A percentile compares a stretch with the other conserved stretches of the same genome.
Conservation (phyloP, 2,113 vertebrate species). For the Neopipo cinnamomea region DNA sequence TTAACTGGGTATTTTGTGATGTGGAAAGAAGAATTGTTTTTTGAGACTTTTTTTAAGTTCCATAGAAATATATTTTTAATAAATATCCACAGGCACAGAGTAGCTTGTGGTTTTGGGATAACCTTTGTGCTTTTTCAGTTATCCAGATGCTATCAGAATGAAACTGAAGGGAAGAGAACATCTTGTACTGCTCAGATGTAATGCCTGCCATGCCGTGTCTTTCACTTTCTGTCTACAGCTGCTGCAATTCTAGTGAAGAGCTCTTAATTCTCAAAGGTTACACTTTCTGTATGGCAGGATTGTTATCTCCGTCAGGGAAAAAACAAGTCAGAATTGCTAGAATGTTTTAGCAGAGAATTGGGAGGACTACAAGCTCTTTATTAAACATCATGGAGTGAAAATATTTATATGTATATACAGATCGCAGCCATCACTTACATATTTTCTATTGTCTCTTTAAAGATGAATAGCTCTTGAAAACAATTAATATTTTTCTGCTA, state of each 20-base stretch:
- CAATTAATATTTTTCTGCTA: not conserved
- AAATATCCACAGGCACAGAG: not conserved
- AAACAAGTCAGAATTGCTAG: not conserved
- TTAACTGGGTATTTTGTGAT: not conserved
- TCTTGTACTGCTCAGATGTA: not conserved
- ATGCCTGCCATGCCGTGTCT: not conserved
- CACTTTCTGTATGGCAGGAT: not conserved
- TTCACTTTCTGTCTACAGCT: slow-evolving; percentile 66
- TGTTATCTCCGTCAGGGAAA: not conserved
- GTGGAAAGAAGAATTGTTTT: not conserved
- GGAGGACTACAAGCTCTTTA: not conserved
- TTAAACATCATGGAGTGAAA: not conserved
- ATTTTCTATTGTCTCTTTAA: not conserved
- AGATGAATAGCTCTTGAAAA: not conserved
- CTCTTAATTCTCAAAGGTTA: slow-evolving; percentile 16
- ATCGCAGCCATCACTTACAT: not conserved
- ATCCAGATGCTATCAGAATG: not conserved
- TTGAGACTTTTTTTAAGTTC: not conserved
- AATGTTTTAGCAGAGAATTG: not conserved
- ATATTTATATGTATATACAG: not conserved
- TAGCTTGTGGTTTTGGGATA: not conserved
- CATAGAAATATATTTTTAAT: not conserved
- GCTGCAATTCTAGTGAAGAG: not conserved
- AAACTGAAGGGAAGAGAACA: slow-evolving; percentile 52
- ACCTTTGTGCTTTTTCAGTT: not conserved